These are phyloP conservation scores for Loripinus fragilis DNA, from an alignment of 2,888 invertebrate species.

Conservation along the genomic window DNA sequence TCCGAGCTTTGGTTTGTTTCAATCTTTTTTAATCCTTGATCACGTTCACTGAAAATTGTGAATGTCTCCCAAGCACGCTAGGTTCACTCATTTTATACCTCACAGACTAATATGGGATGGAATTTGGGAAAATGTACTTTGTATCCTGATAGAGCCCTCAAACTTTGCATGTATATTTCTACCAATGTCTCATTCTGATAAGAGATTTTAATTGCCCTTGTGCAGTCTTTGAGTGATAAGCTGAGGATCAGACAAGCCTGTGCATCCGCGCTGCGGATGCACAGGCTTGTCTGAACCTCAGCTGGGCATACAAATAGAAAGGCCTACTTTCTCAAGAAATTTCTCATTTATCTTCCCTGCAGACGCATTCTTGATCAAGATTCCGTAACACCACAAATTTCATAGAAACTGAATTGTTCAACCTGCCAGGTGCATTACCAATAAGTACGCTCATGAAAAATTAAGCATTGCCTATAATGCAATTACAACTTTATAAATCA, in stretches of 20 bases:
- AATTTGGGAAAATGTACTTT: too few relatives aligned
- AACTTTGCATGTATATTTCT: too few relatives aligned
- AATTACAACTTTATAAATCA: not conserved
- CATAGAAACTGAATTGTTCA: not conserved
- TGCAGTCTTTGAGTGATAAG: too few relatives aligned
- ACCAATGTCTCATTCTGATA: too few relatives aligned
- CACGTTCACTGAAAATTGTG: conserved; percentile 2
- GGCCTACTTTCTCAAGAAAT: too few relatives aligned
- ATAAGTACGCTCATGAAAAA: not conserved
- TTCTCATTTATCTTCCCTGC: not conserved
- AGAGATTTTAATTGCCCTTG: too few relatives aligned
- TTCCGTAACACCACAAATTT: not conserved
- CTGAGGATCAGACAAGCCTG: too few relatives aligned
- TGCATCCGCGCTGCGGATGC: too few relatives aligned
- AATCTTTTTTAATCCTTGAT: not conserved
- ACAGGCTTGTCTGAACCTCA: too few relatives aligned
- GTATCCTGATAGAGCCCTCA: too few relatives aligned
- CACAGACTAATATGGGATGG: too few relatives aligned
- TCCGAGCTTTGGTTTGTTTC: not conserved
- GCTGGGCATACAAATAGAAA: too few relatives aligned
- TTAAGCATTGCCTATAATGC: not conserved
- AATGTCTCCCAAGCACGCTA: not conserved
- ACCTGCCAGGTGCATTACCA: conserved; percentile 7
- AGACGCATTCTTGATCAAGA: conserved; percentile 6
- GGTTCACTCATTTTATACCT: not conserved